Conservation (phyloP, 2,888 invertebrate species). For the Zhuqinia jingwanae region DNA sequence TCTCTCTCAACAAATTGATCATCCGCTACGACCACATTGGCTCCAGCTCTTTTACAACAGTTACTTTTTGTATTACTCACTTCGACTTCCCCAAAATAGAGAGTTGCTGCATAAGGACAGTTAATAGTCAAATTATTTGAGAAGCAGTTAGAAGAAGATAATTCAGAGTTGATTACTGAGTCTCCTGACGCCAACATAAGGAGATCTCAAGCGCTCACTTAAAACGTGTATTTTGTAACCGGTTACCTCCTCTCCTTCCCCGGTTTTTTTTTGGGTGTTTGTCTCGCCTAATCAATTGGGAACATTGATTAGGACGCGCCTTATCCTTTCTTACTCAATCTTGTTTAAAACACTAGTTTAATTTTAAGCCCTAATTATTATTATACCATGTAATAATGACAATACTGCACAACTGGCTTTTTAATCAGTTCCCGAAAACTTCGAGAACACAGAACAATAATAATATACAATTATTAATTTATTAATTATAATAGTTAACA, state of each 20-base stretch:
- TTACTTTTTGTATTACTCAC: constrained; percentile 43
- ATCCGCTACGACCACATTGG: constrained; percentile 50
- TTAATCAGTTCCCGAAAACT: constrained; percentile 27
- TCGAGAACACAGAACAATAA: constrained; percentile 16
- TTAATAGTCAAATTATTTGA: constrained; percentile 1
- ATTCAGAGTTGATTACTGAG: constrained; percentile 65
- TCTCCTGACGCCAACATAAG: constrained; percentile 72
- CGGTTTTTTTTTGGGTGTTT: constrained; percentile 26
- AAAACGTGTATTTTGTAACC: constrained; percentile 43
- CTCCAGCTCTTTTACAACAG: constrained; percentile 13
- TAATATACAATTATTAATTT: no score
- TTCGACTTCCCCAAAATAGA: constrained; percentile 32
- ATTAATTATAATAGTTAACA: constrained; percentile 11
- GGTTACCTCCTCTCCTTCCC: constrained; percentile 34
- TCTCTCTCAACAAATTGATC: not conserved
- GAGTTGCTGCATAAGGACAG: constrained; percentile 50
- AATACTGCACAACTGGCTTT: constrained; percentile 65
- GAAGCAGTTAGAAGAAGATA: constrained; percentile 9
- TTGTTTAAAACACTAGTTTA: not conserved
- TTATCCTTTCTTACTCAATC: not conserved
- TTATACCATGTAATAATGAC: not conserved
- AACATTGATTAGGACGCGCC: constrained; percentile 67
- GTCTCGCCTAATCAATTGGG: constrained; percentile 68
- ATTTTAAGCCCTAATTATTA: constrained; percentile 1
- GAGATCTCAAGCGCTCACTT: constrained; percentile 69